phyloP scores from a whole-genome alignment of 2,888 invertebrate genomes.

The Torymus tubicola region DNA sequence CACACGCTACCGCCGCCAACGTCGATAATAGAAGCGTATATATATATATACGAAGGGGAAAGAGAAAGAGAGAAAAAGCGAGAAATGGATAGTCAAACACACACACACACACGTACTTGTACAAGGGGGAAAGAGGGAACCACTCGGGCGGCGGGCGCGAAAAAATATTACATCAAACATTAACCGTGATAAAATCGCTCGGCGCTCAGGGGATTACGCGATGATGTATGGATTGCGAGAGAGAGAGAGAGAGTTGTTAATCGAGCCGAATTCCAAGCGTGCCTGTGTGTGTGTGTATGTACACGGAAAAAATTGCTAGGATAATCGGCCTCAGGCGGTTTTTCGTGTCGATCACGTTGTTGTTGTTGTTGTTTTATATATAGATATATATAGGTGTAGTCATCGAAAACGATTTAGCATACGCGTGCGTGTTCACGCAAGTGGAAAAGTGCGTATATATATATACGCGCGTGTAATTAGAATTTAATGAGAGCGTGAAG shows the following conservation, averaged over 20 bases:
- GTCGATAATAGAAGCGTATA: constrained; percentile 28
- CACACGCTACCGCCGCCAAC: constrained; percentile 52
- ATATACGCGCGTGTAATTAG: not conserved
- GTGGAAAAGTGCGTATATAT: not conserved
- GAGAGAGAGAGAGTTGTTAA: no score
- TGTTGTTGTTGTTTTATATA: no score
- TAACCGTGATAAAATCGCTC: constrained; percentile 53
- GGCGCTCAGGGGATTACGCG: not conserved
- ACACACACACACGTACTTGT: not conserved
- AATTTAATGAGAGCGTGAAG: not conserved
- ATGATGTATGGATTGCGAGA: no score
- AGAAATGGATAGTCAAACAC: constrained; percentile 51
- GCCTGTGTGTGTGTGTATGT: no score
- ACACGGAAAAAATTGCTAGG: no score
- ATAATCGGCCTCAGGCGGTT: no score
- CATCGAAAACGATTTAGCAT: no score
- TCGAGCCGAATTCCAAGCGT: no score
- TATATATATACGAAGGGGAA: not conserved
- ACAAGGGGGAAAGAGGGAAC: not conserved
- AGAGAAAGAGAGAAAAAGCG: not conserved
- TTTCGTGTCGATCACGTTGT: no score
- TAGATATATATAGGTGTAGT: no score
- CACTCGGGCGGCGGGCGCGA: no score
- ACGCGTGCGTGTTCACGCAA: no score
- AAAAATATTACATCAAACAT: constrained; percentile 55